phyloP scores from a whole-genome alignment of 2,888 invertebrate genomes.

The Schrankia costaestrigalis region DNA sequence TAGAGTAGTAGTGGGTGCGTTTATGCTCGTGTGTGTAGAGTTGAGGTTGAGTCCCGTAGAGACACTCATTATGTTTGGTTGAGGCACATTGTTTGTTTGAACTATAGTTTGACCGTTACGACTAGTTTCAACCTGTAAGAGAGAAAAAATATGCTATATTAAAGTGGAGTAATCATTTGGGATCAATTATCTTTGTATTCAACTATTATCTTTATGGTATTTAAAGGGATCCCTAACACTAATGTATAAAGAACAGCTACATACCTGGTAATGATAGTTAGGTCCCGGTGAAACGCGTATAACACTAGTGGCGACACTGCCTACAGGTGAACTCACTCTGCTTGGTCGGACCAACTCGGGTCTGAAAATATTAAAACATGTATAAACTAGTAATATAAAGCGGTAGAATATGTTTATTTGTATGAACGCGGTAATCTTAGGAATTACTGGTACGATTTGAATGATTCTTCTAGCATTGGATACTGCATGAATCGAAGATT shows the following conservation, averaged over 20 bases:
- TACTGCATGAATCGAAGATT: too few relatives aligned
- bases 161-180: too few relatives aligned
- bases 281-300: slow-evolving; percentile 91
- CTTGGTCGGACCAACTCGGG: slow-evolving; percentile 86
- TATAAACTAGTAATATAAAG: too few relatives aligned
- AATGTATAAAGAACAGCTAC: background rate
- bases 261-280: slow-evolving; percentile 73
- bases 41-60: slow-evolving; percentile 50
- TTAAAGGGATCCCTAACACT: too few relatives aligned
- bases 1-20: slow-evolving; percentile 50
- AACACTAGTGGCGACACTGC: slow-evolving; percentile 86
- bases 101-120: slow-evolving; percentile 62
- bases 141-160: slow-evolving; percentile 4
- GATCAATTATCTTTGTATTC: too few relatives aligned
- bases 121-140: slow-evolving; percentile 56
- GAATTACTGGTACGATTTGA: too few relatives aligned
- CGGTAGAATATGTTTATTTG: too few relatives aligned
- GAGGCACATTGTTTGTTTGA: slow-evolving; percentile 49
- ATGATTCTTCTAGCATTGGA: too few relatives aligned
- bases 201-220: too few relatives aligned
- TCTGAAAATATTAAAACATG: slow-evolving; percentile 54
- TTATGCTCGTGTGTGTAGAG: slow-evolving; percentile 43
- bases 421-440: too few relatives aligned
- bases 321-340: slow-evolving; percentile 70
- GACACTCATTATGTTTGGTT: slow-evolving; percentile 55